phyloP scores from a whole-genome alignment of 2,113 vertebrate species.

The Xyrauchen texanus region DNA sequence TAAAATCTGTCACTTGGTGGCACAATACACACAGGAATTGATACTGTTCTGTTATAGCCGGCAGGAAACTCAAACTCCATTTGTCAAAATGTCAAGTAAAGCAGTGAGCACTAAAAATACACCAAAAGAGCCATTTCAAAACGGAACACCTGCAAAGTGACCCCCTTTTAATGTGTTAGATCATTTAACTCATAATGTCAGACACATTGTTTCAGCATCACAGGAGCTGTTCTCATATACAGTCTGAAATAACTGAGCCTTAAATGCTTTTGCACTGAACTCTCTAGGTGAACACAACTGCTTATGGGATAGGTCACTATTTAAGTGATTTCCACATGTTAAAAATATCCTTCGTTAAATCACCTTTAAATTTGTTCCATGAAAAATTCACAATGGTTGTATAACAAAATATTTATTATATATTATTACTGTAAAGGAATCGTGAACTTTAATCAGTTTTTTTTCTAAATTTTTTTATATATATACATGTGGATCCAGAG shows the following conservation, averaged over 20 bases:
- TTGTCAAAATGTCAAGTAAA: conserved; percentile 40
- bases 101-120: conserved; percentile 46
- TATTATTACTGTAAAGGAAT: too few relatives aligned
- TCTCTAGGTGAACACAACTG: neutral
- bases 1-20: neutral
- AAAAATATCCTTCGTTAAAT: too few relatives aligned
- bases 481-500: too few relatives aligned
- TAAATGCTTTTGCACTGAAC: too few relatives aligned
- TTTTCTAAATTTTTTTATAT: too few relatives aligned
- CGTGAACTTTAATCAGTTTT: too few relatives aligned
- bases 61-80: conserved; percentile 38
- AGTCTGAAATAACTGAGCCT: neutral
- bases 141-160: conserved; percentile 35
- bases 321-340: too few relatives aligned
- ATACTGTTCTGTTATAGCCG: conserved; percentile 43
- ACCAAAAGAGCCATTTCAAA: conserved; percentile 18
- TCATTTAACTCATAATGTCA: conserved; percentile 35
- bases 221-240: neutral
- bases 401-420: too few relatives aligned
- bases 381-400: too few relatives aligned
- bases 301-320: neutral
- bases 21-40: conserved; percentile 11
- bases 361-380: too few relatives aligned
- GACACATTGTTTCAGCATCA: conserved; percentile 3
- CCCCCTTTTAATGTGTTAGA: conserved; percentile 38